A percentile compares a stretch with the other conserved stretches of the same genome.
phyloP scores from a whole-genome alignment of 23 tunicate genomes.

The Ciona savignyi region DNA sequence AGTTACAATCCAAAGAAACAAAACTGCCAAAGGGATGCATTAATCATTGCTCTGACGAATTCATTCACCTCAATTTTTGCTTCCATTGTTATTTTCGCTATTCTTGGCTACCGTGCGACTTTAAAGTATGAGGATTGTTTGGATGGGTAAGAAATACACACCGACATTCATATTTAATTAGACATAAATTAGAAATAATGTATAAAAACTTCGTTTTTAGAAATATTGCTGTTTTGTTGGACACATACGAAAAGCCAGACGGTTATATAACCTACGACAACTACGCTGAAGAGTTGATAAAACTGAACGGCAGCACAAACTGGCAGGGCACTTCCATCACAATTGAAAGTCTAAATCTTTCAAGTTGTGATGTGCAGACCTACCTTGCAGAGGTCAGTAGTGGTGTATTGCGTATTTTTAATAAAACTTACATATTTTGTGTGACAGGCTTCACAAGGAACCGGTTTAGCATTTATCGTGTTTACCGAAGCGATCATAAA shows the following conservation, averaged over 20 bases:
- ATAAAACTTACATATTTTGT: neutral
- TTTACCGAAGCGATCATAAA: constrained; percentile 98
- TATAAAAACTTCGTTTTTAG: constrained; percentile 24
- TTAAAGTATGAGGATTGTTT: constrained; percentile 55
- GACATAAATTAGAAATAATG: no score
- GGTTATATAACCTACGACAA: constrained; percentile 62
- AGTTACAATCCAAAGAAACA: constrained; percentile 98
- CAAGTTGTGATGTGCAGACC: constrained; percentile 35
- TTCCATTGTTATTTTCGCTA: constrained; percentile 80
- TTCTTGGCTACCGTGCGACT: constrained; percentile 80
- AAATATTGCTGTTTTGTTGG: constrained; percentile 51
- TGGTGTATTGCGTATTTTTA: neutral
- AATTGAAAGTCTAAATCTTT: constrained; percentile 10
- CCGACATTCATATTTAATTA: neutral
- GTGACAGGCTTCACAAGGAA: constrained; percentile 85
- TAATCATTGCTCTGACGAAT: constrained; percentile 90
- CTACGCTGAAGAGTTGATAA: constrained; percentile 19
- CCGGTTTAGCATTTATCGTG: constrained; percentile 94
- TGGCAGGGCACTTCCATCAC: constrained; percentile 1
- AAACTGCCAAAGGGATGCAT: constrained; percentile 88
- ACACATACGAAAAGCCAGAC: constrained; percentile 58
- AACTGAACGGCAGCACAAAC: constrained; percentile 18
- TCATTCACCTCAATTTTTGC: constrained; percentile 92
- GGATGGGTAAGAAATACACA: constrained; percentile 83
- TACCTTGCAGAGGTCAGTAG: constrained; percentile 66